Percentiles rank a stretch among this genome's conserved stretches.
Conservation (phyloP, 2,797 vertebrate genomes). For the Onychomys arenicola region DNA sequence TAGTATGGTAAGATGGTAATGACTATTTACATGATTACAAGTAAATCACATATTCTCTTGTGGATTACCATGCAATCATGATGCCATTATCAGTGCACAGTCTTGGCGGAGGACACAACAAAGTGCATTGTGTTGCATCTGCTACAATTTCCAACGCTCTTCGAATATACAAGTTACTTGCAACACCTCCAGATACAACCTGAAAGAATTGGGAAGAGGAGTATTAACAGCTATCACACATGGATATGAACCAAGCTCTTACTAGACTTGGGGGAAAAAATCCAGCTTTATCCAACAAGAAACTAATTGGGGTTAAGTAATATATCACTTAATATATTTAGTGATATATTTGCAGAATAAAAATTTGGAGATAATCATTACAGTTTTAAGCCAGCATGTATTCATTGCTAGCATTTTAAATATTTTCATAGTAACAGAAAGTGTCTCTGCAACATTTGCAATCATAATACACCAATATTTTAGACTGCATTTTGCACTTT, state of each 20-base stretch:
- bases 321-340: neutral
- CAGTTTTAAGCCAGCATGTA: neutral
- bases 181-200: constrained; percentile 97
- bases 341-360: neutral
- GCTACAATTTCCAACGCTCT: constrained; percentile 90
- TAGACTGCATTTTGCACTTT: constrained; percentile 22
- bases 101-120: constrained; percentile 93
- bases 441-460: neutral
- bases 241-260: neutral
- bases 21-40: neutral
- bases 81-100: constrained; percentile 97
- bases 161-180: constrained; percentile 95
- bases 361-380: neutral
- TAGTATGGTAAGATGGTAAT: neutral
- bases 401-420: constrained; percentile 8
- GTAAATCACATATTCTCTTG: neutral
- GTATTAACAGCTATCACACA: neutral
- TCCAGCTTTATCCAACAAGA: neutral
- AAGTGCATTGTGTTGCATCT: constrained; percentile 87
- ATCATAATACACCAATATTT: neutral
- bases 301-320: neutral
- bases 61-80: constrained; percentile 96
- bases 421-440: constrained; percentile 9
- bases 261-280: neutral
- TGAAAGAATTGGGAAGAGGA: constrained; percentile 77